phyloP scores from a whole-genome alignment of 1,140 invertebrate genomes.

The Sesamia nonagrioides region DNA sequence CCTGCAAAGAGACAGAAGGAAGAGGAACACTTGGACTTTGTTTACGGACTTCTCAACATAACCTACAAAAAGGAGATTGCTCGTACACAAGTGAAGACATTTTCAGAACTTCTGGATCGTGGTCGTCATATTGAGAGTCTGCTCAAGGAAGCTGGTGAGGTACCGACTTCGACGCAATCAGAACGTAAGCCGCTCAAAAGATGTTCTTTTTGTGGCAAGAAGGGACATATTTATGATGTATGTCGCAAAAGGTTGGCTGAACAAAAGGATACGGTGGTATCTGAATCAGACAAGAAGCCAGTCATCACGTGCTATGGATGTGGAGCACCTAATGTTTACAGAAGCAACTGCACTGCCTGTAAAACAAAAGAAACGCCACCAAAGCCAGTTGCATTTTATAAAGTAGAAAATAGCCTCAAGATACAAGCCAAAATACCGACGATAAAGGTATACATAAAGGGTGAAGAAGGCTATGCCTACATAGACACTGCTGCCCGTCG shows the following conservation, averaged over 20 bases:
- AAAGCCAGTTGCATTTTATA: not conserved
- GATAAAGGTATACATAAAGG: constrained; percentile 6
- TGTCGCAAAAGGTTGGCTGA: not conserved
- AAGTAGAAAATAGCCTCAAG: not conserved
- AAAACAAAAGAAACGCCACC: not conserved
- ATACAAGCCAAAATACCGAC: not conserved
- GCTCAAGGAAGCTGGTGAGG: too few relatives aligned
- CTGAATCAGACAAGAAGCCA: not conserved
- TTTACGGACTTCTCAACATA: not conserved
- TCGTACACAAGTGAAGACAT: too few relatives aligned
- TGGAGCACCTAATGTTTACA: not conserved
- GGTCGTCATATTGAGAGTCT: too few relatives aligned
- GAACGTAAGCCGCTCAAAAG: not conserved
- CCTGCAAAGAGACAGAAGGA: not conserved
- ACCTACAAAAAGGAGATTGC: not conserved
- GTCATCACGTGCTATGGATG: not conserved
- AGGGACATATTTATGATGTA: not conserved
- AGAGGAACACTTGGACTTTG: not conserved
- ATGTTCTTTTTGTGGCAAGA: not conserved
- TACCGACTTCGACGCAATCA: too few relatives aligned
- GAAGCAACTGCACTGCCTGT: constrained; percentile 2
- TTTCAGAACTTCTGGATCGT: too few relatives aligned
- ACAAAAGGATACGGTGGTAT: not conserved
- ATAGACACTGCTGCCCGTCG: constrained; percentile 42
- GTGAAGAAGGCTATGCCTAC: not conserved